Evolutionary conservation across 2,113 vertebrate species (phyloP).

Genomic region (Petrocephalus microphthalmus): DNA sequence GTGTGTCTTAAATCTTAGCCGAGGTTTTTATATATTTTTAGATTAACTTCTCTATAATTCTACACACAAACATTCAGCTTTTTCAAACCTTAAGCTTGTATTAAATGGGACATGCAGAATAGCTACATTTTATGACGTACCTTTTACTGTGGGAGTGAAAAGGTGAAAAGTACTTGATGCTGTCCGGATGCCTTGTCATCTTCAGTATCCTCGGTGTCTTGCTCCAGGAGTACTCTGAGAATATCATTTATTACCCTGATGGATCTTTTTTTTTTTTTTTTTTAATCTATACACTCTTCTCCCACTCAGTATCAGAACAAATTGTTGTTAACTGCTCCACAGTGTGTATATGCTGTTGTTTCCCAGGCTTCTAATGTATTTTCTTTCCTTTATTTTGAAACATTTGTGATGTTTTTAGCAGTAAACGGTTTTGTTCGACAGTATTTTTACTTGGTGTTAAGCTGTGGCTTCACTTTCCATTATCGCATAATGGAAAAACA

Average conservation of each 20-base stretch:
- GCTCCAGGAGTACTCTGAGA: not conserved
- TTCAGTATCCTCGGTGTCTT: not conserved
- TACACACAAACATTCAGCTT: not conserved
- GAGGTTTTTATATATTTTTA: not conserved
- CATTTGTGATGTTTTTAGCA: not conserved
- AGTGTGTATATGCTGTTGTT: not conserved
- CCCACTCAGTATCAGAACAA: not conserved
- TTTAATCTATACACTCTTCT: not conserved
- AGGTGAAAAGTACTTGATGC: not conserved
- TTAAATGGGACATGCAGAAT: not conserved
- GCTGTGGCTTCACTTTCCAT: not conserved
- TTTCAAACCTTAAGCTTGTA: not conserved
- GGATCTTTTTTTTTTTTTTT: not conserved
- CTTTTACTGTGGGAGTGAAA: not conserved
- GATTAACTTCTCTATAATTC: not conserved
- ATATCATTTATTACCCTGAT: not conserved
- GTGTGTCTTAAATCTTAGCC: not conserved
- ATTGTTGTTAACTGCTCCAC: not conserved
- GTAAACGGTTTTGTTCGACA: not conserved
- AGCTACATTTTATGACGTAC: not conserved
- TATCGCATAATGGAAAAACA: not conserved
- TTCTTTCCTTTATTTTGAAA: not conserved
- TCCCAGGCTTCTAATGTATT: not conserved
- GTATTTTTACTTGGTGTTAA: not conserved
- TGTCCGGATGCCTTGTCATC: not conserved